Evolutionary conservation across 2,888 invertebrate species (phyloP).

Genomic region (Coenonympha glycerion): DNA sequence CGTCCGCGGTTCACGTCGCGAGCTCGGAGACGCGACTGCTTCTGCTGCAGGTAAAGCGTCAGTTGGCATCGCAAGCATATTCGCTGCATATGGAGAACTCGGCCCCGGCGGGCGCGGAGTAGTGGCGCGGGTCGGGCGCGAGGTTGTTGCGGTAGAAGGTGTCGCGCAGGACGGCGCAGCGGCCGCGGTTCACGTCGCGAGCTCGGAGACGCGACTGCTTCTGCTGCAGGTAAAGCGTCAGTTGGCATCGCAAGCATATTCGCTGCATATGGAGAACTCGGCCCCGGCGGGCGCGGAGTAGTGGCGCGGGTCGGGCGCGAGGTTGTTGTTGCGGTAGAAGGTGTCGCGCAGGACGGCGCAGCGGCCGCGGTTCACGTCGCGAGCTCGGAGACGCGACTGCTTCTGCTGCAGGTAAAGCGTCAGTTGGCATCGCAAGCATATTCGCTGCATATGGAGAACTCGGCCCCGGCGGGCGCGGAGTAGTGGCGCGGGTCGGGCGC

Average conservation of each 20-base stretch:
- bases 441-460: constrained; percentile 58
- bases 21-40: constrained; percentile 43
- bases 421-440: constrained; percentile 50
- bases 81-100: constrained; percentile 59
- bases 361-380: constrained; percentile 65
- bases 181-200: constrained; percentile 63
- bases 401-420: constrained; percentile 40
- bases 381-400: constrained; percentile 41
- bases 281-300: constrained; percentile 67
- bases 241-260: constrained; percentile 51
- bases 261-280: constrained; percentile 56
- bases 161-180: constrained; percentile 67
- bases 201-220: constrained; percentile 46
- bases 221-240: constrained; percentile 53
- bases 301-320: constrained; percentile 73
- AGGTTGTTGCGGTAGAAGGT: constrained; percentile 77
- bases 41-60: constrained; percentile 75
- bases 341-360: constrained; percentile 70
- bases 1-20: constrained; percentile 67
- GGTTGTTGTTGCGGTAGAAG: constrained; percentile 75
- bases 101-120: constrained; percentile 63
- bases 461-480: constrained; percentile 60
- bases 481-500: constrained; percentile 75
- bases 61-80: constrained; percentile 50
- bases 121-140: constrained; percentile 73